phyloP scores from a whole-genome alignment of 2,797 vertebrate species.

The Brachymystax lenok region DNA sequence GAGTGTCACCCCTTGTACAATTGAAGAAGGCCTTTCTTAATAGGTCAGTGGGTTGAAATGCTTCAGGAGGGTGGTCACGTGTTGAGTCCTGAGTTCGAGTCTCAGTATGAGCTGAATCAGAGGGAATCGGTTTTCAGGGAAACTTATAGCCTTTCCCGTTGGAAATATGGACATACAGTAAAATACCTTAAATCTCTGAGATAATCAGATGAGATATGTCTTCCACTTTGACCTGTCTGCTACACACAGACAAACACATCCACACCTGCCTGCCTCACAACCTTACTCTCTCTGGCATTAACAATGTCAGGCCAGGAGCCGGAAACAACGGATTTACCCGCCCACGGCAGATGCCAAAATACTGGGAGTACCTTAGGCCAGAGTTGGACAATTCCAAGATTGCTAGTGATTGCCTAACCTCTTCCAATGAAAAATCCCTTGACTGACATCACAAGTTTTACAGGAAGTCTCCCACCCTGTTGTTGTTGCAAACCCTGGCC shows the following conservation, averaged over 20 bases:
- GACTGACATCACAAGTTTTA: slow-evolving; percentile 1
- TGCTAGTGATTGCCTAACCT: slow-evolving; percentile 42
- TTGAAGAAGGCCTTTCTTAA: no score
- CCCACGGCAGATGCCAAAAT: background rate
- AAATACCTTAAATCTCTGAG: background rate
- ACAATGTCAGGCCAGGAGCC: background rate
- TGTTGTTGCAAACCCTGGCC: slow-evolving; percentile 23
- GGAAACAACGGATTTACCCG: background rate
- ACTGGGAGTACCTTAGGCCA: background rate
- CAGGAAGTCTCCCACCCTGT: slow-evolving; percentile 38
- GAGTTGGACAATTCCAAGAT: slow-evolving; percentile 14
- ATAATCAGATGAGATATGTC: background rate
- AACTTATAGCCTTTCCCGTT: background rate
- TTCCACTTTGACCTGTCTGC: background rate
- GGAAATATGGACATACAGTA: background rate
- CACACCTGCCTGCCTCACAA: slow-evolving; percentile 15
- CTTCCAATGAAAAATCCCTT: slow-evolving; percentile 25
- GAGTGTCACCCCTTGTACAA: no score
- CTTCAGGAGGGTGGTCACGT: no score
- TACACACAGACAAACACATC: slow-evolving; percentile 5
- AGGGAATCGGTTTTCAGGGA: background rate
- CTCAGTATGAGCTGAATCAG: no score
- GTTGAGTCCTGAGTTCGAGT: no score
- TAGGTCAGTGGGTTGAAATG: no score
- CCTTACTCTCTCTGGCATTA: background rate